Percentiles rank a stretch among this genome's conserved stretches.
Evolutionary conservation across 2,888 invertebrate species (phyloP).

Genomic region (Clunio marinus): DNA sequence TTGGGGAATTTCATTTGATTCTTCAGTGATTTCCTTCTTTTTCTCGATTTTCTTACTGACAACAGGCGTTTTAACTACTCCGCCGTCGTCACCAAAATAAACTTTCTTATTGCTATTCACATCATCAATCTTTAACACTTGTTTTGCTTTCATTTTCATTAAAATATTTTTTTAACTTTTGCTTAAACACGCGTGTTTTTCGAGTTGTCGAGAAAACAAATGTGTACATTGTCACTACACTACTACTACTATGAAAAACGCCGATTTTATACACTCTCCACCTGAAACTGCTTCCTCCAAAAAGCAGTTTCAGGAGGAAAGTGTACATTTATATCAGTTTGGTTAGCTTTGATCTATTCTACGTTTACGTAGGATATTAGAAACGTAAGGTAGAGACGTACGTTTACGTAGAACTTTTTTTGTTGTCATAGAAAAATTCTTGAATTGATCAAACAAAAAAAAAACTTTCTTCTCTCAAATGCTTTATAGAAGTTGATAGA

Average conservation of each 20-base stretch:
- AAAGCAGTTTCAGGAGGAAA: too few relatives aligned
- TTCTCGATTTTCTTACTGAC: constrained; percentile 42
- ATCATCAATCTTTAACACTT: not conserved
- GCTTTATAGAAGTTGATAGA: not conserved
- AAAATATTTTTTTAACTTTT: not conserved
- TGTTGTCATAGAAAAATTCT: constrained; percentile 8
- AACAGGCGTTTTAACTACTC: constrained; percentile 27
- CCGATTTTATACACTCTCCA: too few relatives aligned
- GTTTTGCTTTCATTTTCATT: constrained; percentile 19
- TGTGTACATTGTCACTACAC: too few relatives aligned
- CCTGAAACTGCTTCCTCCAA: too few relatives aligned
- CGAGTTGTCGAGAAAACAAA: too few relatives aligned
- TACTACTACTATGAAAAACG: too few relatives aligned
- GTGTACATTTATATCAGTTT: too few relatives aligned
- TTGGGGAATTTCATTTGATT: constrained; percentile 40
- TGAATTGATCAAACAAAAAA: constrained; percentile 11
- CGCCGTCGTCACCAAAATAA: constrained; percentile 40
- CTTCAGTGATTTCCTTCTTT: constrained; percentile 46
- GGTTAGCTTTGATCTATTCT: too few relatives aligned
- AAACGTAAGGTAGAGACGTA: too few relatives aligned
- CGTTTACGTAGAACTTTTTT: too few relatives aligned
- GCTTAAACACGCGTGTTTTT: not conserved
- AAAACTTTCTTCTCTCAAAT: not conserved
- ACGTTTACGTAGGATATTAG: too few relatives aligned
- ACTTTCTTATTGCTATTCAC: constrained; percentile 36